Conservation (phyloP, 2,797 vertebrate genomes). For the Cryptoprocta ferox region DNA sequence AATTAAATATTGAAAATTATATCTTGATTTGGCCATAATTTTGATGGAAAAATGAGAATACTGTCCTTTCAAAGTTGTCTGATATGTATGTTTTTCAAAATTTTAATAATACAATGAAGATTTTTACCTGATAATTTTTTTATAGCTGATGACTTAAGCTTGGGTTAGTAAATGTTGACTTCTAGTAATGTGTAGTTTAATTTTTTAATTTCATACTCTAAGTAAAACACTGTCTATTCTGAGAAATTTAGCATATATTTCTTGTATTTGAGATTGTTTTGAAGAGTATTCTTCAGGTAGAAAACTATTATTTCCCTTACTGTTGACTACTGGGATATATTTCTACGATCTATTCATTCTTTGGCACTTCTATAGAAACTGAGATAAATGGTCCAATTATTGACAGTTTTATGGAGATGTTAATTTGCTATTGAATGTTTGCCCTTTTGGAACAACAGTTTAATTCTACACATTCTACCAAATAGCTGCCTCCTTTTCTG, state of each 20-base stretch:
- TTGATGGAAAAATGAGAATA: neutral
- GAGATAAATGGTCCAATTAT: conserved; percentile 29
- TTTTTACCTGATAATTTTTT: neutral
- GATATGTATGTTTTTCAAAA: conserved; percentile 19
- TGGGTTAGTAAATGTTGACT: neutral
- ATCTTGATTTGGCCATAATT: neutral
- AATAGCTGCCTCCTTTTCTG: neutral
- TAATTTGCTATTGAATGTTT: neutral
- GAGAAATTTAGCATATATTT: neutral
- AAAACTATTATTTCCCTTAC: conserved; percentile 7
- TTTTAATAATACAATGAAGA: neutral
- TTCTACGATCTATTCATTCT: neutral
- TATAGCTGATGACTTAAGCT: neutral
- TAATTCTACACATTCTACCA: conserved; percentile 4
- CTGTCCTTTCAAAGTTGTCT: neutral
- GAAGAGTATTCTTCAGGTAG: neutral
- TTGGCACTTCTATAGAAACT: neutral
- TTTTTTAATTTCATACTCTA: neutral
- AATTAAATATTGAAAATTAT: conserved; percentile 17
- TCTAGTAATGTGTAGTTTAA: neutral
- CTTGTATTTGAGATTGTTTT: neutral
- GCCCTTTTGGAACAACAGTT: neutral
- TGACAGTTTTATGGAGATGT: conserved; percentile 42
- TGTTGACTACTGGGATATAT: neutral
- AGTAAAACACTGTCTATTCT: neutral